Evolutionary conservation across 2,888 invertebrate genomes (phyloP).

Genomic region (Adelognathus sp.): DNA sequence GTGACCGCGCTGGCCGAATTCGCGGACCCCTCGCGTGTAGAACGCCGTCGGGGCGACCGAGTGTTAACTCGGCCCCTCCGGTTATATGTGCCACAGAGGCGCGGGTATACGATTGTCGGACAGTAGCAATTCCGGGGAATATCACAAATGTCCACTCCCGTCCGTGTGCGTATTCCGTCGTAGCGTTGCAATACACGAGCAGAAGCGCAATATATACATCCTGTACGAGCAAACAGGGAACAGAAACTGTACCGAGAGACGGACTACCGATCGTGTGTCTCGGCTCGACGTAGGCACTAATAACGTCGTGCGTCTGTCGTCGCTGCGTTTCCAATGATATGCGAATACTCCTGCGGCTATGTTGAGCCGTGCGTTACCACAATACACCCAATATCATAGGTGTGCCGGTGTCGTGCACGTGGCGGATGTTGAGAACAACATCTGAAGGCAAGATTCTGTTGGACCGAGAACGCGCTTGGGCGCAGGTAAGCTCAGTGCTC

Average conservation of each 20-base stretch:
- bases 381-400: not conserved
- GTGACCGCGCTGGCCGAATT: not conserved
- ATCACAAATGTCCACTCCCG: slow-evolving; percentile 27
- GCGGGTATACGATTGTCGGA: slow-evolving; percentile 3
- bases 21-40: too few relatives aligned
- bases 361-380: not conserved
- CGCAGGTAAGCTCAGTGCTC: not conserved
- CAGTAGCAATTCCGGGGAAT: not conserved
- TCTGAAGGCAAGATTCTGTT: not conserved
- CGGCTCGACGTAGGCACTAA: slow-evolving; percentile 28
- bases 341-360: not conserved
- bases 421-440: not conserved
- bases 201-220: slow-evolving; percentile 13
- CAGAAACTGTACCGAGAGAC: slow-evolving; percentile 6
- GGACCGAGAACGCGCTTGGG: not conserved
- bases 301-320: slow-evolving; percentile 42
- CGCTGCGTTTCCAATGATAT: slow-evolving; percentile 9
- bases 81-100: not conserved
- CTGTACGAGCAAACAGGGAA: not conserved
- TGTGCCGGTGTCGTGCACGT: not conserved
- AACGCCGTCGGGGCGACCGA: too few relatives aligned
- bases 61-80: too few relatives aligned
- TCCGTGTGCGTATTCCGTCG: slow-evolving; percentile 4
- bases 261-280: slow-evolving; percentile 10
- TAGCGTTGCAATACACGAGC: not conserved